Evolutionary conservation across 2,113 vertebrate genomes (phyloP), one percentile per base, ranked within the genome.

Genomic region (Nothobranchius furzeri): DNA sequence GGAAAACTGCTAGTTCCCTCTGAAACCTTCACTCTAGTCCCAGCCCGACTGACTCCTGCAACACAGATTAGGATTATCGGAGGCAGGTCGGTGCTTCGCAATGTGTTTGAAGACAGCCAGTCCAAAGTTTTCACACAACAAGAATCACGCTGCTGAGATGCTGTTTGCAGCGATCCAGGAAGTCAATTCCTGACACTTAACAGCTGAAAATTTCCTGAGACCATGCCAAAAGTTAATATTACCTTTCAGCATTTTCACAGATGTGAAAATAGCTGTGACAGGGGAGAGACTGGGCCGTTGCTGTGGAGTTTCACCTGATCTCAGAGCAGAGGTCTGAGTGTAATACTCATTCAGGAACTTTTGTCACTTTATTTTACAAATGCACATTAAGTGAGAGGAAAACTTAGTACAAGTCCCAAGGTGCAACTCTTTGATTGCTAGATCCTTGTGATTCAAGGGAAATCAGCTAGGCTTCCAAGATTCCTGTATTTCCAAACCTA

Each of bases 271-370:
- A 70, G 51, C 70, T 62, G 57, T 78, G 53, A 64, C 20, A 51
- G 2, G 42, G 30, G 30, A 9, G 25, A 45, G 54, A 37, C 17
- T 65, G 47, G 50, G 64, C 64, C 75, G 84, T 86, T 83, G 76
- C 82, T 15, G 42, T 73, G 80, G 75, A 81, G 73, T 51, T 70
- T 64, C 1, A 3, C 46, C 70, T 74, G 74, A 63, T 78, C 50
- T 58, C 17, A 24, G 48, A 50, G 42, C 15, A 42, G 53, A 71
- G 59, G 46, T 52, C 37, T 8, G 37, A 40, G 37, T 40, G 4
- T 30, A 30, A 40, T 7, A 37, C 36, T 37, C 36, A 37, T 37
- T 37, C 7, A 40, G 37, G 37, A 40, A 40, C 37, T 8, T 40
- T 40, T 40, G 3, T 40, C 37, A 40, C 37, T 40, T 8, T 40